Conservation (phyloP, 2,888 invertebrate species). For the Ochropacha duplaris region DNA sequence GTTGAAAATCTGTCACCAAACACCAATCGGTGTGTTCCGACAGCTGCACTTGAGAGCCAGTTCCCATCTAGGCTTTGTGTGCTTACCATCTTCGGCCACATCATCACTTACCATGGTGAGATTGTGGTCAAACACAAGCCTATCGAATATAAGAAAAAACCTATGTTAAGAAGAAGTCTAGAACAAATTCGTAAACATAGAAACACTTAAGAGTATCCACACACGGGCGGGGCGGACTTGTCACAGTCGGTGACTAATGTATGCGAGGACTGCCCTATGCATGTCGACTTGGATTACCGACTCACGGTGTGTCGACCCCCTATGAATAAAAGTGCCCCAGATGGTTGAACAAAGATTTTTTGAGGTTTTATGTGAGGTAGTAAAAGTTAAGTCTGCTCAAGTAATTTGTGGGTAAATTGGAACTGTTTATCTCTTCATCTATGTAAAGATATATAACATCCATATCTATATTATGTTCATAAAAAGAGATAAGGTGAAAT, state of each 20-base stretch:
- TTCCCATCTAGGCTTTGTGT: no score
- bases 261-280: slow-evolving; percentile 21
- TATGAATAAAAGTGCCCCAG: slow-evolving; percentile 6
- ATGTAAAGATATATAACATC: no score
- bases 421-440: not conserved
- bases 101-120: no score
- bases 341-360: not conserved
- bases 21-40: no score
- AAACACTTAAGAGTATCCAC: slow-evolving; percentile 14
- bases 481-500: not conserved
- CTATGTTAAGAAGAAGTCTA: no score
- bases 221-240: slow-evolving; percentile 18
- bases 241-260: slow-evolving; percentile 24
- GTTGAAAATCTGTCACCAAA: no score
- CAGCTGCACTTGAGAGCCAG: no score
- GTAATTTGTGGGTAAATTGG: not conserved
- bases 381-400: slow-evolving; percentile 4
- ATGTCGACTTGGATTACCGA: slow-evolving; percentile 22
- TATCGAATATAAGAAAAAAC: no score
- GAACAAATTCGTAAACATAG: slow-evolving; percentile 16
- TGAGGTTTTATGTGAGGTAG: not conserved
- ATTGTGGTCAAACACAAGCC: no score
- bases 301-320: not conserved
- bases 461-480: not conserved
- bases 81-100: no score